Percentiles rank a stretch among this genome's conserved stretches.
phyloP scores from a whole-genome alignment of 2,113 vertebrate genomes.

The Brachyistius frenatus region DNA sequence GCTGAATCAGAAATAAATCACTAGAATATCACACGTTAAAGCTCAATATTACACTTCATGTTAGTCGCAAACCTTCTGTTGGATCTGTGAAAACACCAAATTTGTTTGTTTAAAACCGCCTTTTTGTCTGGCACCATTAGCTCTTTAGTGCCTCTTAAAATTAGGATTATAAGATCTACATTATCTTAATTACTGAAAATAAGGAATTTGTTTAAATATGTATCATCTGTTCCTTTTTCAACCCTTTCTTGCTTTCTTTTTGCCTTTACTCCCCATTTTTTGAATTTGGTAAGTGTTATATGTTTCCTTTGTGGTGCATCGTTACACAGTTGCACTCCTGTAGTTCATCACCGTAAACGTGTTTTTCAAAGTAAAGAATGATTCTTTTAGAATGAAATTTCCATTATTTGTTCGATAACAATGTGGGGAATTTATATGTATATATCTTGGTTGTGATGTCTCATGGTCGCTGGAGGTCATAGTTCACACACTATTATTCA shows the following conservation, averaged over 20 bases:
- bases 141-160: neutral
- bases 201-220: neutral
- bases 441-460: neutral
- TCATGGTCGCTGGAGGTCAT: neutral
- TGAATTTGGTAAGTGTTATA: too few species aligned
- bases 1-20: slow-evolving; percentile 5
- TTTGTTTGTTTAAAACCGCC: neutral
- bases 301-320: too few species aligned
- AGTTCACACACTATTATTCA: slow-evolving; percentile 14
- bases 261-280: too few species aligned
- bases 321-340: too few species aligned
- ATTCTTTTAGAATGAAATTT: too few species aligned
- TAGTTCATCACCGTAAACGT: too few species aligned
- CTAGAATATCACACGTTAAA: slow-evolving; percentile 6
- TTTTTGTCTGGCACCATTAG: neutral
- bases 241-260: neutral
- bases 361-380: too few species aligned
- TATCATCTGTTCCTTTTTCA: neutral
- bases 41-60: neutral
- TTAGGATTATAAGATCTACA: neutral
- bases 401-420: neutral
- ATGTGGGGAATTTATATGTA: neutral
- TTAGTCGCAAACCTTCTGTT: neutral
- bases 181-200: neutral
- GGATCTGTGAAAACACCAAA: neutral